These are phyloP conservation scores for Corvus hawaiiensis DNA, from an alignment of 2,113 vertebrate species.

Conservation along the genomic window DNA sequence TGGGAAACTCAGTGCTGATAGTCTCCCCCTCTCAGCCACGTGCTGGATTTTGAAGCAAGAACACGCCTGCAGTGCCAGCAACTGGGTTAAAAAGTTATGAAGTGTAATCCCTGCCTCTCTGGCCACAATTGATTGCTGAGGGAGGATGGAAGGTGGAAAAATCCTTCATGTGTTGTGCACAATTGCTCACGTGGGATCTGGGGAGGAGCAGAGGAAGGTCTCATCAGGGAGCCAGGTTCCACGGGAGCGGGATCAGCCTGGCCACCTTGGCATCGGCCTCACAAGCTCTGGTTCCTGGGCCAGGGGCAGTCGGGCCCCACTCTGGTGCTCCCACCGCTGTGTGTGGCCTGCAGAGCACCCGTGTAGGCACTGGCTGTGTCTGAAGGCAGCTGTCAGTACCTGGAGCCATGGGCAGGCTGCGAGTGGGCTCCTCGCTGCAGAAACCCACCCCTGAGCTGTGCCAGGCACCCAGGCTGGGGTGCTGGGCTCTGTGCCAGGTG, in stretches of 20 bases:
- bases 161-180: fast-evolving
- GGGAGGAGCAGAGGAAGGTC: too few relatives aligned
- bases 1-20: neutral
- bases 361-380: neutral
- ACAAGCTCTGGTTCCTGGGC: fast-evolving
- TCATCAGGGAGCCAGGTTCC: too few relatives aligned
- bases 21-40: neutral
- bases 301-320: fast-evolving
- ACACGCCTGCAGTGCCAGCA: neutral
- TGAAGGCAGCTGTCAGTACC: fast-evolving
- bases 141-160: neutral
- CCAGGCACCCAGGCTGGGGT: fast-evolving
- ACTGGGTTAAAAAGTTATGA: neutral
- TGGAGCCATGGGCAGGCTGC: fast-evolving
- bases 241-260: neutral
- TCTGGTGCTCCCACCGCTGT: fast-evolving
- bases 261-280: fast-evolving
- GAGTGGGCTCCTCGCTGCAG: fast-evolving
- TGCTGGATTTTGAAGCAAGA: neutral
- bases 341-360: neutral
- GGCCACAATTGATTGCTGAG: neutral
- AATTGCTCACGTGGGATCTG: neutral
- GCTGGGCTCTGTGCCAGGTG: neutral
- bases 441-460: neutral
- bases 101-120: neutral